Conservation (phyloP, 2,797 vertebrate species). For the Cichlasoma orientale region DNA sequence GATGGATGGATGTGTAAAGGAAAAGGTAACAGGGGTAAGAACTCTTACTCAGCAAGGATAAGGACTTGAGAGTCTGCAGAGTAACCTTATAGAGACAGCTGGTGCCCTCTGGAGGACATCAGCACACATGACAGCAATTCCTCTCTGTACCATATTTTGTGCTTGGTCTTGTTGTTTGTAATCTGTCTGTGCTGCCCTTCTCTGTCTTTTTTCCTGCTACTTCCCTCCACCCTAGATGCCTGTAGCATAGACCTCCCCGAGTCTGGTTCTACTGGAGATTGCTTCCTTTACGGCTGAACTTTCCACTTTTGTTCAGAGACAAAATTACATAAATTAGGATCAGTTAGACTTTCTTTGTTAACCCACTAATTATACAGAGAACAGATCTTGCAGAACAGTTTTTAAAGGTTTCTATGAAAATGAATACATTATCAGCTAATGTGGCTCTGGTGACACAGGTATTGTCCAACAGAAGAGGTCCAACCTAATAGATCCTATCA, state of each 20-base stretch:
- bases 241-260: neutral
- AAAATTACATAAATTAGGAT: too few relatives aligned
- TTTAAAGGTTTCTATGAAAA: neutral
- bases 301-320: too few relatives aligned
- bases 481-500: neutral
- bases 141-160: neutral
- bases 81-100: slow-evolving; percentile 19
- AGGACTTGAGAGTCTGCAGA: neutral
- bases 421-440: rapidly evolving
- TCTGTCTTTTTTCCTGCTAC: neutral
- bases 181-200: neutral
- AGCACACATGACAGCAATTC: slow-evolving; percentile 11
- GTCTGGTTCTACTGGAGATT: neutral
- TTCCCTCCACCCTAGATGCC: neutral
- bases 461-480: neutral
- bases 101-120: slow-evolving; percentile 67
- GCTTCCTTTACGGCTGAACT: neutral
- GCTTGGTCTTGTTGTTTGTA: neutral
- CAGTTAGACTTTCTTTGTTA: too few relatives aligned
- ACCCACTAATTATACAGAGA: too few relatives aligned
- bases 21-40: neutral
- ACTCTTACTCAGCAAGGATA: neutral
- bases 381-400: neutral
- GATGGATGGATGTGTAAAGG: neutral
- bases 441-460: neutral